phyloP scores from a whole-genome alignment of 2,888 invertebrate genomes.

The Geophilus truncorum region DNA sequence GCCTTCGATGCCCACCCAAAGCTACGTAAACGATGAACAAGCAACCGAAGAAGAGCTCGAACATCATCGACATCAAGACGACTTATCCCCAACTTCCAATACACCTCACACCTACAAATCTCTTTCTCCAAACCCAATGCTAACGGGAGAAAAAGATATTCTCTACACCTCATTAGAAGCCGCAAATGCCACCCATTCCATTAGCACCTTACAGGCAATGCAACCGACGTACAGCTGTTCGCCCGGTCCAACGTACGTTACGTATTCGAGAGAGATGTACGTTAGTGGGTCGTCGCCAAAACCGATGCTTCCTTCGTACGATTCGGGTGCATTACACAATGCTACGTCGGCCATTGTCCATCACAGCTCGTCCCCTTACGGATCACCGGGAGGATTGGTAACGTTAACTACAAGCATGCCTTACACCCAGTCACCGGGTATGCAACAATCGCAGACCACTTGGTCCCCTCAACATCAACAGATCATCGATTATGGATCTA shows the following conservation, averaged over 20 bases:
- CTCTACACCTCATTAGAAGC: constrained; percentile 25
- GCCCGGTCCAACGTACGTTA: background rate
- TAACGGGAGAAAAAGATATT: constrained; percentile 25
- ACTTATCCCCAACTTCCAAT: background rate
- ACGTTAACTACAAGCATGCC: background rate
- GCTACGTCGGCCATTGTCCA: background rate
- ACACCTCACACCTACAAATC: background rate
- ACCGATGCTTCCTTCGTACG: background rate
- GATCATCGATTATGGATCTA: background rate
- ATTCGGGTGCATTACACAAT: background rate
- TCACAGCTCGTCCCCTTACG: background rate
- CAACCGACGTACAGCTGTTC: background rate
- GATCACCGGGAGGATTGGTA: background rate
- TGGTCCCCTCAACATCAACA: background rate
- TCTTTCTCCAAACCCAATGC: background rate
- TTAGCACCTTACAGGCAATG: background rate
- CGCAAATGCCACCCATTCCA: background rate
- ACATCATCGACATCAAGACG: background rate
- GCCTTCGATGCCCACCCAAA: background rate
- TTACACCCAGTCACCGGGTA: background rate
- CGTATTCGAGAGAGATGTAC: background rate
- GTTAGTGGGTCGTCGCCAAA: background rate
- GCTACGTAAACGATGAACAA: background rate
- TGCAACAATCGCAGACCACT: background rate
- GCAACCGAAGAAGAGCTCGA: background rate